A percentile compares a stretch with the other conserved stretches of the same genome.
Evolutionary conservation across 2,797 vertebrate genomes (phyloP).

Genomic region (Anguilla anguilla): DNA sequence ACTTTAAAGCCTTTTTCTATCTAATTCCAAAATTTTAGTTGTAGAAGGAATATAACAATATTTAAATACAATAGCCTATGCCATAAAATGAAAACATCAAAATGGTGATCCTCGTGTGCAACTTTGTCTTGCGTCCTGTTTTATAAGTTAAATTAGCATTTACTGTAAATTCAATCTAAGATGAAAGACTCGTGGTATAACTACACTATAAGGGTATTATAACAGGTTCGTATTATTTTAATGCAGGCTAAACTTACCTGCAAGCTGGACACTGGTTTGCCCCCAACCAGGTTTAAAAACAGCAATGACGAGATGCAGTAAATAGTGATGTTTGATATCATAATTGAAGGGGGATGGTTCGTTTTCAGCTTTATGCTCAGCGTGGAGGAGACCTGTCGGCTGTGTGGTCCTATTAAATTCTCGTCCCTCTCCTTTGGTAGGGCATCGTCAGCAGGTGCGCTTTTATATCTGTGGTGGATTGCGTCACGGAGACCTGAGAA

Average conservation of each 20-base stretch:
- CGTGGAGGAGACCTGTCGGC: not conserved
- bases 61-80: not conserved
- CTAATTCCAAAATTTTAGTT: not conserved
- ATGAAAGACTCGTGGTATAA: not conserved
- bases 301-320: slow-evolving; percentile 62
- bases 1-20: not conserved
- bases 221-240: not conserved
- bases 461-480: slow-evolving; percentile 65
- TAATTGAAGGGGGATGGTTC: slow-evolving; percentile 14
- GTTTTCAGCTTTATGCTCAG: slow-evolving; percentile 1
- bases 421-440: slow-evolving; percentile 30
- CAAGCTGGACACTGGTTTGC: slow-evolving; percentile 63
- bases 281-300: slow-evolving; percentile 51
- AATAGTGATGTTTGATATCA: slow-evolving; percentile 49
- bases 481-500: slow-evolving; percentile 60
- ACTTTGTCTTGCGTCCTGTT: not conserved
- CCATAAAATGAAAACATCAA: not conserved
- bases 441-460: slow-evolving; percentile 51
- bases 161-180: not conserved
- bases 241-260: slow-evolving; percentile 60
- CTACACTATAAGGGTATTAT: not conserved
- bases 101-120: not conserved
- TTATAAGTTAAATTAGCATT: not conserved
- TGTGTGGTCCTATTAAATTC: not conserved
- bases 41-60: not conserved